These are phyloP conservation scores for Norana najaformis DNA, from an alignment of 2,888 invertebrate species.

Conservation along the genomic window DNA sequence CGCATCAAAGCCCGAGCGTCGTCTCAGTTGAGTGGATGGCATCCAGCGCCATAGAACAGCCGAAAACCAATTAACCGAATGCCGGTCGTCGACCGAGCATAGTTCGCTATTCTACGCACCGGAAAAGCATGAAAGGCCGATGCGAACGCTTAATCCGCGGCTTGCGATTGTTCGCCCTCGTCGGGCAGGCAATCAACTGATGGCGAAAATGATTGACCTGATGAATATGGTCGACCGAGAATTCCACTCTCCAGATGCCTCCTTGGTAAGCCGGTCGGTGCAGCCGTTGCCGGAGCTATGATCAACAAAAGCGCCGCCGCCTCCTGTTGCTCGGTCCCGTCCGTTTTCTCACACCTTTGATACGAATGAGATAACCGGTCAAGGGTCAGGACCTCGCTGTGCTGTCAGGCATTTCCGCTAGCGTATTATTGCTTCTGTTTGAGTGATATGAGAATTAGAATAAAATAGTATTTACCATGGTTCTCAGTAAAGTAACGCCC, in stretches of 20 bases:
- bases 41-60: background rate
- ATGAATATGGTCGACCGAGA: background rate
- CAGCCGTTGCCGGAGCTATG: background rate
- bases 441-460: background rate
- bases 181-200: background rate
- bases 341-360: background rate
- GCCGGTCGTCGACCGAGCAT: background rate
- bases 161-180: background rate
- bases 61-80: background rate
- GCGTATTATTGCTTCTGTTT: too few species aligned
- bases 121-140: background rate
- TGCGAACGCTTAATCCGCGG: background rate
- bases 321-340: background rate
- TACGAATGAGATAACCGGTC: background rate
- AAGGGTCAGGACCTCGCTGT: background rate
- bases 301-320: background rate
- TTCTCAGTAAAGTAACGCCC: too few species aligned
- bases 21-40: slow-evolving; percentile 13
- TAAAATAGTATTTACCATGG: background rate
- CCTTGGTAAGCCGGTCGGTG: background rate
- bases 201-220: slow-evolving; percentile 5
- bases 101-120: background rate
- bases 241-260: background rate
- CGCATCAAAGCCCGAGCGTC: background rate
- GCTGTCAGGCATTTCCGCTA: background rate